phyloP scores from a whole-genome alignment of 2,113 vertebrate genomes.

The Silurus asotus region DNA sequence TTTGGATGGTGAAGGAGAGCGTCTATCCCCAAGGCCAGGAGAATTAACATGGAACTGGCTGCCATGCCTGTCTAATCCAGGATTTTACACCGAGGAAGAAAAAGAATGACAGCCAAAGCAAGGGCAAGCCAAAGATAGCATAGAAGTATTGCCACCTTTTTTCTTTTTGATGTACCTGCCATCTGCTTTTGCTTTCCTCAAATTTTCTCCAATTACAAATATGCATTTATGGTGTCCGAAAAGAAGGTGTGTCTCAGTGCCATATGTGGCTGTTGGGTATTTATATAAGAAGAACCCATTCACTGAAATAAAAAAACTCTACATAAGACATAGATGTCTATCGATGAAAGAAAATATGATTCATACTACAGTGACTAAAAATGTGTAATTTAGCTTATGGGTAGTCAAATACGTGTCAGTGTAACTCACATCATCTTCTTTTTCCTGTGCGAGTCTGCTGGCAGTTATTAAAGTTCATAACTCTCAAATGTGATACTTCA shows the following conservation, averaged over 20 bases:
- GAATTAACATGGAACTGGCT: constrained; percentile 52
- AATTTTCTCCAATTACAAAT: constrained; percentile 15
- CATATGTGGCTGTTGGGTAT: neutral
- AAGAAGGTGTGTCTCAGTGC: neutral
- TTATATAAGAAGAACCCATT: neutral
- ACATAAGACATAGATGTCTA: neutral
- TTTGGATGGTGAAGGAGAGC: constrained; percentile 46
- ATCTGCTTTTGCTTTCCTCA: constrained; percentile 33
- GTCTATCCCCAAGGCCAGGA: constrained; percentile 46
- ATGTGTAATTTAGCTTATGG: neutral
- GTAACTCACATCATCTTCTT: neutral
- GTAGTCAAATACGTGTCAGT: constrained; percentile 9
- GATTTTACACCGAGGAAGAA: constrained; percentile 44
- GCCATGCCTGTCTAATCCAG: constrained; percentile 41
- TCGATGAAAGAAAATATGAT: neutral
- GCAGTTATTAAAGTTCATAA: constrained; percentile 8
- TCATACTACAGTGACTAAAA: neutral
- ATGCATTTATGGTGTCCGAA: neutral
- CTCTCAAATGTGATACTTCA: constrained; percentile 6
- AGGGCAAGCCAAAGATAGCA: constrained; percentile 44
- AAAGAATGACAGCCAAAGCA: constrained; percentile 26
- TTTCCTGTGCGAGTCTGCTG: neutral
- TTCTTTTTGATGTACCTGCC: constrained; percentile 43
- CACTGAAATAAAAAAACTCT: neutral
- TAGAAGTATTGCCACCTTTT: constrained; percentile 39